phyloP scores from a whole-genome alignment of 2,797 vertebrate species.

The Gadopsis bispinosus region DNA sequence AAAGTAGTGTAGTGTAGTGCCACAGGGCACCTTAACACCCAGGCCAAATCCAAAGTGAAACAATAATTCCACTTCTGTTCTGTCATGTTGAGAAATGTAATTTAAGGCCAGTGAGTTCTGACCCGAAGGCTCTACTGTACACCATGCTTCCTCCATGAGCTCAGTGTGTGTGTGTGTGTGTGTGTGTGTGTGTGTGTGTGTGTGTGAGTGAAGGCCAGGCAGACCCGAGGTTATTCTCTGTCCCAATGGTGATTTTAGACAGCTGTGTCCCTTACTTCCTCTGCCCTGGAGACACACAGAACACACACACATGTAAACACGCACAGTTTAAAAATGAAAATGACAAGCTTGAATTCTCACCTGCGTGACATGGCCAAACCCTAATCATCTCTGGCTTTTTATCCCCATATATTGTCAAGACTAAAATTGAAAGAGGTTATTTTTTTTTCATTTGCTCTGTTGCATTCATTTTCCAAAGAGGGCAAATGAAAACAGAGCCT shows the following conservation, averaged over 20 bases:
- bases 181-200: slow-evolving; percentile 28
- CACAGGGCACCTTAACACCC: slow-evolving; percentile 77
- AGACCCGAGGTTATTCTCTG: slow-evolving; percentile 74
- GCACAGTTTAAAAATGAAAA: slow-evolving; percentile 23
- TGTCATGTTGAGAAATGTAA: slow-evolving; percentile 85
- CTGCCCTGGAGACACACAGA: slow-evolving; percentile 62
- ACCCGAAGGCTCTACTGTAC: slow-evolving; percentile 80
- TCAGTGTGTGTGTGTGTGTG: slow-evolving; percentile 28
- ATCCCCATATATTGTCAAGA: not conserved
- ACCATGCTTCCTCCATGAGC: slow-evolving; percentile 43
- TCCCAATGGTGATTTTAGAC: slow-evolving; percentile 75
- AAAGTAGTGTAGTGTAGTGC: slow-evolving; percentile 51
- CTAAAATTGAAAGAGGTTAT: not conserved
- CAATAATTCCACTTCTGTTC: slow-evolving; percentile 84
- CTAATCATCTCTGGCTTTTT: not conserved
- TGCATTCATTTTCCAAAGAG: not conserved
- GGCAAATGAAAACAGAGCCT: not conserved
- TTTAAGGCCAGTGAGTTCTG: slow-evolving; percentile 84
- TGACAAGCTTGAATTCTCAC: slow-evolving; percentile 44
- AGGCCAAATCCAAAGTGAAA: slow-evolving; percentile 81
- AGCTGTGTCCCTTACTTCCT: slow-evolving; percentile 80
- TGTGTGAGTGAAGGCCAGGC: slow-evolving; percentile 51
- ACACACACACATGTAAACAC: slow-evolving; percentile 44
- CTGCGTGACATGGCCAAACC: slow-evolving; percentile 36
- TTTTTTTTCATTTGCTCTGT: not conserved